Percentiles rank a stretch among this genome's conserved stretches.
phyloP scores from a whole-genome alignment of 2,113 vertebrate species.

The Oenanthe melanoleuca region DNA sequence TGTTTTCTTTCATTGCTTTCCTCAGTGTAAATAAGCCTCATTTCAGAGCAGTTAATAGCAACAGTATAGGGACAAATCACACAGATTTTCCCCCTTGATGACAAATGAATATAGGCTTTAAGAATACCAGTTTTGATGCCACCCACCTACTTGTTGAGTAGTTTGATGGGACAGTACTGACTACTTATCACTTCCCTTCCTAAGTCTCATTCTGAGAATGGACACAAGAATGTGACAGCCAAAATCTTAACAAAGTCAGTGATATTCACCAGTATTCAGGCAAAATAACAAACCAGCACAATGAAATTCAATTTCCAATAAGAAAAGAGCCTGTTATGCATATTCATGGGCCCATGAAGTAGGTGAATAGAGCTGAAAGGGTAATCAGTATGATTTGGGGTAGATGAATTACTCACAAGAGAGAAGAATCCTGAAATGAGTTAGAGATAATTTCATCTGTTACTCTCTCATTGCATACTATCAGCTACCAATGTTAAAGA shows the following conservation, averaged over 20 bases:
- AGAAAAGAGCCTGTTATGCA: neutral
- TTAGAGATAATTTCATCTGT: neutral
- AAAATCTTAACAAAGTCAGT: neutral
- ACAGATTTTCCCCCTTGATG: neutral
- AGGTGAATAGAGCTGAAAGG: neutral
- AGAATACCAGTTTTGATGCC: neutral
- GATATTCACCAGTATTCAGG: neutral
- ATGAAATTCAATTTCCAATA: neutral
- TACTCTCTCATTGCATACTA: neutral
- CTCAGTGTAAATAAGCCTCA: neutral
- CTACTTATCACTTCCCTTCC: neutral
- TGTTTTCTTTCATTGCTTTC: neutral
- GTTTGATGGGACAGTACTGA: neutral
- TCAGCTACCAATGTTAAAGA: neutral
- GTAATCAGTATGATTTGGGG: neutral
- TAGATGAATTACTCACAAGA: neutral
- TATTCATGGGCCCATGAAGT: neutral
- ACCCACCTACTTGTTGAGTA: neutral
- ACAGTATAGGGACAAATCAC: neutral
- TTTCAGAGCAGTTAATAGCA: neutral
- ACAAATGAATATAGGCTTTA: neutral
- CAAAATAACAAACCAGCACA: neutral
- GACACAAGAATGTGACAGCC: neutral
- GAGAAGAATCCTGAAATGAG: neutral
- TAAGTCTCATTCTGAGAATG: neutral